Base-by-base conservation (phyloP, 1,140 invertebrate species). In the Pseudoatta argentina region DNA sequence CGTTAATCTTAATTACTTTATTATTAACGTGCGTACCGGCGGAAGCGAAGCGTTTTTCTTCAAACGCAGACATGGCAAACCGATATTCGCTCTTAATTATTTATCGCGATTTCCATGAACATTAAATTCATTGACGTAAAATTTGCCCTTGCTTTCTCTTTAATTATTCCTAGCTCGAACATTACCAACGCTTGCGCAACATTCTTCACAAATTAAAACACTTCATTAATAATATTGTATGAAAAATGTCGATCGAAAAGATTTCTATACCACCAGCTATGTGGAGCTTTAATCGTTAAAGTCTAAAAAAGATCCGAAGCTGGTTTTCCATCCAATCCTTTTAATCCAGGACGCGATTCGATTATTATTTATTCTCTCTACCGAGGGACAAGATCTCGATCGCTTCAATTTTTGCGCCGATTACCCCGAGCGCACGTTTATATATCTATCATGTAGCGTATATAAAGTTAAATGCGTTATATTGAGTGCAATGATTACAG, bases 401-500 rank as follows among this genome's bases (percentile, higher is more conserved):
- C 30, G 64, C n/a, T 71, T n/a, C 14, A 12, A 6, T 48, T 81
- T 81, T 71, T 55, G 2, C n/a, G 24, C 18, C 39, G 18, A 18
- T 34, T 16, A n/a, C 1, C 6, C 30, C 12, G 48, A 6, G 24
- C 64, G 8, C 18, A 34, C 3, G 14, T 61, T 44, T n/a, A 7
- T 10, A 30, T 27, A 61, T 21, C 4, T 51, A 7, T 44, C 39
- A 44, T 3, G 3, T 48, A 24, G 6, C 12, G 18, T 51, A n/a
- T 59, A 72, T 73, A 75, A 44, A 73, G 79, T 73, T 83, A 51
- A 73, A 55, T 30, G 79, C 44, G 10, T 51, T 83, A 73, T 27
- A 83, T 83, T 27, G 79, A 73, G 39, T 83, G 57, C 55, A 61
- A 75, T 83, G 57, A 83, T 83, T 75, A 83, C n/a, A 34, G 69